These are phyloP conservation scores for Dryobates pubescens DNA, from an alignment of 2,797 vertebrate species.

Conservation along the genomic window DNA sequence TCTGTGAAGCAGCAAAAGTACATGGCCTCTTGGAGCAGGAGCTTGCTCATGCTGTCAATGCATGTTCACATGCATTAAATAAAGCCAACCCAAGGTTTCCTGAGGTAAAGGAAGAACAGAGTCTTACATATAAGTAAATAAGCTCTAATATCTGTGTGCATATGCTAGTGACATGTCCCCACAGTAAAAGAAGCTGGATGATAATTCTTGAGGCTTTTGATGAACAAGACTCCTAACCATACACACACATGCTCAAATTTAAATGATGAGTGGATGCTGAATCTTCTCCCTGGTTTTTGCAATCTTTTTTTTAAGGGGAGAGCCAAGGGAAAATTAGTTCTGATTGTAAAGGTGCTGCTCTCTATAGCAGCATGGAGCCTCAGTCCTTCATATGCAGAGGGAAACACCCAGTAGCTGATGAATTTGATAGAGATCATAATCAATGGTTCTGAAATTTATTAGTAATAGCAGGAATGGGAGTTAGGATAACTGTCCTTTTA, in stretches of 20 bases:
- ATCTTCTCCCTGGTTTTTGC: not conserved
- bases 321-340: not conserved
- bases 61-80: constrained; percentile 96
- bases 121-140: not conserved
- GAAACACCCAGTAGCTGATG: not conserved
- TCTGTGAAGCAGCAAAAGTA: constrained; percentile 95
- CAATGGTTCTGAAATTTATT: not conserved
- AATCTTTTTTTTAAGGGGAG: not conserved
- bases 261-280: not conserved
- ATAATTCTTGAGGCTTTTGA: not conserved
- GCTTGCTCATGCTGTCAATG: constrained; percentile 96
- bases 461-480: not conserved
- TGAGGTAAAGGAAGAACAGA: constrained; percentile 83
- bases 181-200: not conserved
- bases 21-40: constrained; percentile 95
- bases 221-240: not conserved
- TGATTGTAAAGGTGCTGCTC: not conserved
- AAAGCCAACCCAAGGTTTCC: constrained; percentile 95
- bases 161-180: not conserved
- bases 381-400: not conserved
- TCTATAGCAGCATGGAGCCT: not conserved
- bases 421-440: not conserved
- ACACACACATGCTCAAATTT: not conserved
- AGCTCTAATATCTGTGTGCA: not conserved
- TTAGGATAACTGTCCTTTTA: not conserved